These are phyloP conservation scores for Caenorhabditis briggsae DNA, from an alignment of 1,140 invertebrate species.

Conservation along the genomic window DNA sequence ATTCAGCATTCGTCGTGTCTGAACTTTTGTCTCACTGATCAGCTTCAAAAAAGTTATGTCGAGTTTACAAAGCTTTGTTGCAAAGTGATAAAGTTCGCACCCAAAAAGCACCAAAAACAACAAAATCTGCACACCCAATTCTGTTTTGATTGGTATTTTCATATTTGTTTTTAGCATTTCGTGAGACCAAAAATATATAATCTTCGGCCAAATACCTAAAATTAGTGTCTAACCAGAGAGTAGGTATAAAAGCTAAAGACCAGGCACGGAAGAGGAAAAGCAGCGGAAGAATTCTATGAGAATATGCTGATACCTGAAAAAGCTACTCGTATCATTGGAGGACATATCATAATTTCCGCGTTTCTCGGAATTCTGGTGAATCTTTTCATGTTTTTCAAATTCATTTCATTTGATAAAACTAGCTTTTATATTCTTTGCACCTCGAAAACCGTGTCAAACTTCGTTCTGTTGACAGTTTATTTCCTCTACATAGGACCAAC, in stretches of 20 bases:
- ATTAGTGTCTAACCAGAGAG: not conserved
- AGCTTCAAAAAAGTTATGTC: too few species aligned
- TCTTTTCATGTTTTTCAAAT: conserved; percentile 41
- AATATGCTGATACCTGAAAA: not conserved
- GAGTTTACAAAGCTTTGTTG: not conserved
- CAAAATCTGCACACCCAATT: not conserved
- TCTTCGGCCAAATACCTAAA: not conserved
- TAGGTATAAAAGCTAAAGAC: not conserved
- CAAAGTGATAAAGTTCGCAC: not conserved
- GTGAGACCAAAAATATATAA: not conserved
- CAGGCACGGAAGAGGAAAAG: not conserved
- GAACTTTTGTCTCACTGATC: too few species aligned
- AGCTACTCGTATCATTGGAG: not conserved
- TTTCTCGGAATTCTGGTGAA: not conserved
- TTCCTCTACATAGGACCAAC: conserved; percentile 22
- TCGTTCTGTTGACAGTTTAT: conserved; percentile 2
- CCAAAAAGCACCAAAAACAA: conserved; percentile 4
- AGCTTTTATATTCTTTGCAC: conserved; percentile 29
- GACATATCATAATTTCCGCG: not conserved
- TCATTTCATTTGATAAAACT: conserved; percentile 11
- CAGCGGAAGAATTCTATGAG: too few species aligned
- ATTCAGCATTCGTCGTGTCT: too few species aligned
- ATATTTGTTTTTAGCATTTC: not conserved
- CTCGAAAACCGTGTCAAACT: conserved; percentile 7
- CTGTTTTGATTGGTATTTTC: not conserved